phyloP scores from a whole-genome alignment of 2,797 vertebrate genomes.

The Martes flavigula region DNA sequence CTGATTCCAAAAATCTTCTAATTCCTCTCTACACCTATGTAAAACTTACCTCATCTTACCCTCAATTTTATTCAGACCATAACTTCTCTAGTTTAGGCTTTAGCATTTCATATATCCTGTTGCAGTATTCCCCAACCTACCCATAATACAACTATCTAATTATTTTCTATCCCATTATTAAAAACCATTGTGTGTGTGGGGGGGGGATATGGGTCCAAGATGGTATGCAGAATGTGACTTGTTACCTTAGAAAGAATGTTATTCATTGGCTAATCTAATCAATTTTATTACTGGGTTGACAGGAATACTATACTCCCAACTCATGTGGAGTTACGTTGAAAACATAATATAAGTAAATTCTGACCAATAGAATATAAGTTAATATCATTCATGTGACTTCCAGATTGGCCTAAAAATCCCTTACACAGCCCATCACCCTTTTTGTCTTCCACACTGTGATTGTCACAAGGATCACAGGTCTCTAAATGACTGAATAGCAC shows the following conservation, averaged over 20 bases:
- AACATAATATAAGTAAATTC: background rate
- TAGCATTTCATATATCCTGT: background rate
- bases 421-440: background rate
- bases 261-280: background rate
- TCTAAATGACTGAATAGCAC: background rate
- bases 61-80: background rate
- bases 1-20: background rate
- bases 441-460: background rate
- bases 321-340: background rate
- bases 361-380: background rate
- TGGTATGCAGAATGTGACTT: background rate
- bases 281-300: background rate
- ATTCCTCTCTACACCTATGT: background rate
- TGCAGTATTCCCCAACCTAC: background rate
- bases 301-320: background rate
- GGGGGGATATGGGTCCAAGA: background rate
- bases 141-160: background rate
- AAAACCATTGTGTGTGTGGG: background rate
- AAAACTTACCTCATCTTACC: background rate
- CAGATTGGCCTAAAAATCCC: background rate
- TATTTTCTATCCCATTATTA: background rate
- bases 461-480: background rate
- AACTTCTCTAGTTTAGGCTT: background rate
- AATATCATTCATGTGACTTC: background rate
- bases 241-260: background rate